Evolutionary conservation across 92 coral and sea anemone genomes (phyloP).

Genomic region (Blastomussa wellsi): DNA sequence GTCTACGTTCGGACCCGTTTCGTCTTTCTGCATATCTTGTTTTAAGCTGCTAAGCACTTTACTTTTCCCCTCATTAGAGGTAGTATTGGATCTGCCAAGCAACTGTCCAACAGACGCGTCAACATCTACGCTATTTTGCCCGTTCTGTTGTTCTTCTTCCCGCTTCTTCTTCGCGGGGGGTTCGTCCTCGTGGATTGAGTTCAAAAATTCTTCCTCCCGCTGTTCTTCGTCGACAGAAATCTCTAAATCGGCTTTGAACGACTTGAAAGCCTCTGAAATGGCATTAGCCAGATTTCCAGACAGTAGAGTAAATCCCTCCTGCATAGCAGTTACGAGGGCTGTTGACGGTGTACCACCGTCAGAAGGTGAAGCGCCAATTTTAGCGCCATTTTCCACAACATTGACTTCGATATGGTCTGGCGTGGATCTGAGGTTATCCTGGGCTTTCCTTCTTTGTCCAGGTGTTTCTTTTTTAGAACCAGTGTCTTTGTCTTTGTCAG

Average conservation of each 20-base stretch:
- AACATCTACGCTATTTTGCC: conserved; percentile 10
- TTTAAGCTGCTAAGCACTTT: conserved; percentile 51
- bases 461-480: too few species aligned
- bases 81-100: conserved; percentile 24
- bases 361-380: conserved; percentile 25
- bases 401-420: too few species aligned
- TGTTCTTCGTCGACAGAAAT: conserved; percentile 20
- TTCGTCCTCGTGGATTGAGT: conserved; percentile 19
- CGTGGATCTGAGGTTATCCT: too few species aligned
- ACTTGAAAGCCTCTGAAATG: conserved; percentile 48
- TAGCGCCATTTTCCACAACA: conserved; percentile 53
- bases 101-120: conserved; percentile 15
- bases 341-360: neutral
- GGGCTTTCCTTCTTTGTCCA: too few species aligned
- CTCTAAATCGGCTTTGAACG: conserved; percentile 29
- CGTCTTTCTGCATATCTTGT: conserved; percentile 47
- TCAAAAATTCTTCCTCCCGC: neutral
- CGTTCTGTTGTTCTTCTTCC: neutral
- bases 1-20: conserved; percentile 53
- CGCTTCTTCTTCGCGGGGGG: conserved; percentile 52
- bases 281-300: conserved; percentile 45
- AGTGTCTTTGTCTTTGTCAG: too few species aligned
- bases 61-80: conserved; percentile 44
- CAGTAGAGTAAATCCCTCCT: conserved; percentile 42
- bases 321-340: neutral